Percentiles rank a stretch among this genome's conserved stretches.
Evolutionary conservation across 2,888 invertebrate genomes (phyloP).

Genomic region (Lasioglossum malachurum): DNA sequence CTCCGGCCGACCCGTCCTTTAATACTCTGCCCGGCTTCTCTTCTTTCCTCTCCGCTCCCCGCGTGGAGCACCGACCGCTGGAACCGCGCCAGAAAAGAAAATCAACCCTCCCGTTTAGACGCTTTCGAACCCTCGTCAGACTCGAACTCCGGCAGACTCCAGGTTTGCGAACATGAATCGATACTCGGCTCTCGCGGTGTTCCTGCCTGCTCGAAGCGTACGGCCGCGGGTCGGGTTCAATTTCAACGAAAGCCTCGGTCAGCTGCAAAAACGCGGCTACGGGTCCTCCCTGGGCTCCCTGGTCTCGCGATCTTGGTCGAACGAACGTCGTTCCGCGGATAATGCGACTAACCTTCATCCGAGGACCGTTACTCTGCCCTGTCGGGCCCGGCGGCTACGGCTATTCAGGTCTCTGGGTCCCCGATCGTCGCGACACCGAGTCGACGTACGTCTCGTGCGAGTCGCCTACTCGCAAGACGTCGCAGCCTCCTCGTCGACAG

Average conservation of each 20-base stretch:
- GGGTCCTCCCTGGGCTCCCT: conserved; percentile 22
- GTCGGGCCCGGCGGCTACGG: conserved; percentile 80
- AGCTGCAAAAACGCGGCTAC: conserved; percentile 1
- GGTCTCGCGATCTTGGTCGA: conserved; percentile 53
- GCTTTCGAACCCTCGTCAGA: conserved; percentile 24
- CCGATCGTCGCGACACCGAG: conserved; percentile 73
- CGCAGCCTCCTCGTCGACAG: conserved; percentile 52
- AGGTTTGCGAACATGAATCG: neutral
- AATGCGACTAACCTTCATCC: conserved; percentile 82
- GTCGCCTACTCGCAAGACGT: conserved; percentile 32
- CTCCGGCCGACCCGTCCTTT: neutral
- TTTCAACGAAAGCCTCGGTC: neutral
- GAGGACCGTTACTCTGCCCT: conserved; percentile 84
- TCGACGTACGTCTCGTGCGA: conserved; percentile 56
- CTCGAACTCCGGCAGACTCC: neutral
- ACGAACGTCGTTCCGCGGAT: conserved; percentile 68
- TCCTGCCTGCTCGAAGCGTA: neutral
- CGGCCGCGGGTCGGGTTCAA: neutral
- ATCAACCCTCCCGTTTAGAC: conserved; percentile 21
- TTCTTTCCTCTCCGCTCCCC: conserved; percentile 25
- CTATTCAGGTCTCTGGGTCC: conserved; percentile 85
- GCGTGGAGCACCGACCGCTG: conserved; percentile 19
- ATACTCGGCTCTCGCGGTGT: neutral
- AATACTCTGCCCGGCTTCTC: conserved; percentile 5
- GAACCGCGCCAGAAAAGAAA: conserved; percentile 51